Conservation (phyloP, 2,797 vertebrate genomes). For the Enteromius afrohamiltoni region DNA sequence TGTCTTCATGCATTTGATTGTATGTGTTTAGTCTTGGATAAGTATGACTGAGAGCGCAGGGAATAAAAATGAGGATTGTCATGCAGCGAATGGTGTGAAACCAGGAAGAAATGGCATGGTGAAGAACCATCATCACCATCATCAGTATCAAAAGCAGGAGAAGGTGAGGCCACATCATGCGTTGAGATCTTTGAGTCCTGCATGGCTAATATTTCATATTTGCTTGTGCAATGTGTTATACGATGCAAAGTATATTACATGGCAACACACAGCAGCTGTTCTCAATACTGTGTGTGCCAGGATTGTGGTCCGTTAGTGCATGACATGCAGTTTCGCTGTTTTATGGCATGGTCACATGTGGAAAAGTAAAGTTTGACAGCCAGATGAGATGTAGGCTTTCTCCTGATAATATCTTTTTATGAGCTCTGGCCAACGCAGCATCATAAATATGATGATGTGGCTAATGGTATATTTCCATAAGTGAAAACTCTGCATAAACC, state of each 20-base stretch:
- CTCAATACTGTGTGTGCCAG: neutral
- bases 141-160: conserved; percentile 57
- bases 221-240: neutral
- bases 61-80: conserved; percentile 66
- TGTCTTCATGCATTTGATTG: conserved; percentile 66
- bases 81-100: conserved; percentile 71
- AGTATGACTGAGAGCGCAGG: conserved; percentile 75
- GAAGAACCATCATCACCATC: conserved; percentile 64
- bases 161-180: conserved; percentile 62
- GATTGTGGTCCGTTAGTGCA: neutral
- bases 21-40: conserved; percentile 43
- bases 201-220: neutral
- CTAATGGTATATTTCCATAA: neutral
- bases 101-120: conserved; percentile 69
- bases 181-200: neutral
- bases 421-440: neutral
- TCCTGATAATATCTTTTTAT: neutral
- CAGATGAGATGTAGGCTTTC: neutral
- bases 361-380: conserved; percentile 25
- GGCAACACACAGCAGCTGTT: conserved; percentile 7
- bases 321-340: conserved; percentile 25
- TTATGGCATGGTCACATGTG: conserved; percentile 33
- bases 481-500: neutral
- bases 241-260: neutral
- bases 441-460: conserved; percentile 14